Evolutionary conservation across 1,140 invertebrate species (phyloP).

Genomic region (Pseudomyrmex sp.): DNA sequence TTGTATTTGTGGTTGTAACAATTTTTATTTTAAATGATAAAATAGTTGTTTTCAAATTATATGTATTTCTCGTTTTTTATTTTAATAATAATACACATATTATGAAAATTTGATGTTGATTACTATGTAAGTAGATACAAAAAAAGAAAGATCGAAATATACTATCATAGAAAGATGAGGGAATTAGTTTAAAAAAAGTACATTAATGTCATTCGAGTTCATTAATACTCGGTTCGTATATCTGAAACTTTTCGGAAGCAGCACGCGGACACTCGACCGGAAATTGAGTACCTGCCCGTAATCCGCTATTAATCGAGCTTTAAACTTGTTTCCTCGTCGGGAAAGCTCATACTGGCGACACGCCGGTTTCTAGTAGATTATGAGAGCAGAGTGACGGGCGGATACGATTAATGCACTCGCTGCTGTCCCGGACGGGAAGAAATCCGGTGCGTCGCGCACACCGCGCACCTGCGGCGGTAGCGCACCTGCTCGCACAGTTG

Average conservation of each 20-base stretch:
- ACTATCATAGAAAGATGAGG: neutral
- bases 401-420: constrained; percentile 63
- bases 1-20: neutral
- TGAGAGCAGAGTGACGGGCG: constrained; percentile 60
- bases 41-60: too few relatives aligned
- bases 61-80: too few relatives aligned
- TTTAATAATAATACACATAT: too few relatives aligned
- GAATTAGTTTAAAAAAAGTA: constrained; percentile 38
- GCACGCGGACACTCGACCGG: constrained; percentile 48
- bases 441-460: constrained; percentile 59
- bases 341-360: constrained; percentile 58
- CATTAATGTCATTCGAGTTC: constrained; percentile 46
- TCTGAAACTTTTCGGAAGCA: constrained; percentile 64
- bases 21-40: neutral
- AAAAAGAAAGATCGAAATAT: constrained; percentile 24
- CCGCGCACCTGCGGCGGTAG: constrained; percentile 52
- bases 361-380: constrained; percentile 60
- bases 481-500: constrained; percentile 60
- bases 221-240: constrained; percentile 66
- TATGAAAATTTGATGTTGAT: too few relatives aligned
- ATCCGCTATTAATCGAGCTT: constrained; percentile 75
- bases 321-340: constrained; percentile 71
- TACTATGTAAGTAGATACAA: neutral
- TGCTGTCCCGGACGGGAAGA: constrained; percentile 63
- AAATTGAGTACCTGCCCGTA: constrained; percentile 71